These are phyloP conservation scores for Nasonia oneida DNA, from an alignment of 2,888 invertebrate genomes.

Conservation along the genomic window DNA sequence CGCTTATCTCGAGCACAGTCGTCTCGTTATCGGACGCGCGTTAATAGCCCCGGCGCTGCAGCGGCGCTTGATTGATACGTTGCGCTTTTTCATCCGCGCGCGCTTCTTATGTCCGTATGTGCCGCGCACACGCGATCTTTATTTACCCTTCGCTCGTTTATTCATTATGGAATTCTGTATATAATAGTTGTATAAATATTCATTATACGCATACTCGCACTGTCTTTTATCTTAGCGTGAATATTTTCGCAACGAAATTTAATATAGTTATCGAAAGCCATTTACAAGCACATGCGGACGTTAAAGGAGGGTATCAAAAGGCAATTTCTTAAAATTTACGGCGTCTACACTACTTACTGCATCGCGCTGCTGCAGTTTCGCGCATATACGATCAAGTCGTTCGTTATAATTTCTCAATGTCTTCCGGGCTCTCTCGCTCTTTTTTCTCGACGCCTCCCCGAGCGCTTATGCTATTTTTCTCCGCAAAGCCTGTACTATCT, in stretches of 20 bases:
- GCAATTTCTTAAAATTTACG: slow-evolving; percentile 26
- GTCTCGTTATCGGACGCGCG: slow-evolving; percentile 4
- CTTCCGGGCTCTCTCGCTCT: slow-evolving; percentile 18
- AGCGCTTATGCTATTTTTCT: neutral
- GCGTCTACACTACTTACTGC: neutral
- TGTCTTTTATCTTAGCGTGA: neutral
- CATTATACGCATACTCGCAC: too few species aligned
- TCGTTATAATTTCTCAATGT: slow-evolving; percentile 57
- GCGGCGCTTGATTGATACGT: neutral
- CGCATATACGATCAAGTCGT: slow-evolving; percentile 41
- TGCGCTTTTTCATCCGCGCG: neutral
- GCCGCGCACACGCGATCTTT: neutral
- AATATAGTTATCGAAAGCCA: slow-evolving; percentile 20
- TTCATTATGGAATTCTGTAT: neutral
- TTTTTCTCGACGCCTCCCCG: neutral
- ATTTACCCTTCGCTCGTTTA: neutral
- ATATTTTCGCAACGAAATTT: neutral
- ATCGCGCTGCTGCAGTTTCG: neutral
- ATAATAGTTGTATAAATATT: too few species aligned
- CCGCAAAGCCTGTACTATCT: neutral
- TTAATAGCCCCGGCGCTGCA: neutral
- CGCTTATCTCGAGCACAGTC: neutral
- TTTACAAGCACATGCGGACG: neutral
- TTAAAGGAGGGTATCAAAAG: slow-evolving; percentile 25
- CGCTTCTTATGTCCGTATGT: neutral